Conservation (phyloP, 2,888 invertebrate genomes). For the Eupelmus urozonus region DNA sequence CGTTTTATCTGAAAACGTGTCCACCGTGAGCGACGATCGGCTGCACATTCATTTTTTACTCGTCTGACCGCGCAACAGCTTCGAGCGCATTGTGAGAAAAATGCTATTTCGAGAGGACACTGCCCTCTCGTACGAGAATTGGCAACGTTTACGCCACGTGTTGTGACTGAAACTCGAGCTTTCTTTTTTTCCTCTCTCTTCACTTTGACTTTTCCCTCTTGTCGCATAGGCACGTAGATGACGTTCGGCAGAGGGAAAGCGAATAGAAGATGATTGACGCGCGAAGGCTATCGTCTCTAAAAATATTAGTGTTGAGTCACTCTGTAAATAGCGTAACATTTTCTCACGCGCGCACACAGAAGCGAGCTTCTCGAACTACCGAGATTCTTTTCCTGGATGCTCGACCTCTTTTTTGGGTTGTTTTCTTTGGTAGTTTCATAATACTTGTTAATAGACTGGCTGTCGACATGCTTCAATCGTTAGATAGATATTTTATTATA, state of each 20-base stretch:
- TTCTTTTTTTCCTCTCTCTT: not conserved
- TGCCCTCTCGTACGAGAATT: conserved; percentile 52
- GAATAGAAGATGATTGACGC: conserved; percentile 66
- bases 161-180: conserved; percentile 54
- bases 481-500: conserved; percentile 4
- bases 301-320: conserved; percentile 64
- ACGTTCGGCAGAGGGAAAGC: conserved; percentile 64
- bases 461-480: not conserved
- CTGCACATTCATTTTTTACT: conserved; percentile 26
- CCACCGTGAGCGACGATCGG: conserved; percentile 30
- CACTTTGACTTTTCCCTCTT: not conserved
- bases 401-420: conserved; percentile 4
- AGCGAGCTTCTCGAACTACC: conserved; percentile 30
- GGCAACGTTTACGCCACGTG: conserved; percentile 61
- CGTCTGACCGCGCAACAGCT: not conserved
- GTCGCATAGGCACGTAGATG: conserved; percentile 50
- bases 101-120: conserved; percentile 55
- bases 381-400: conserved; percentile 27
- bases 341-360: conserved; percentile 12
- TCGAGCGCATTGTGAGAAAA: not conserved
- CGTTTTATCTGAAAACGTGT: conserved; percentile 14
- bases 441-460: conserved; percentile 4
- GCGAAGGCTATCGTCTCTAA: conserved; percentile 64
- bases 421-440: conserved; percentile 24
- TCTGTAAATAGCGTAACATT: conserved; percentile 34